Conservation (phyloP, 2,797 vertebrate genomes). For the Sebastes baramenuke region DNA sequence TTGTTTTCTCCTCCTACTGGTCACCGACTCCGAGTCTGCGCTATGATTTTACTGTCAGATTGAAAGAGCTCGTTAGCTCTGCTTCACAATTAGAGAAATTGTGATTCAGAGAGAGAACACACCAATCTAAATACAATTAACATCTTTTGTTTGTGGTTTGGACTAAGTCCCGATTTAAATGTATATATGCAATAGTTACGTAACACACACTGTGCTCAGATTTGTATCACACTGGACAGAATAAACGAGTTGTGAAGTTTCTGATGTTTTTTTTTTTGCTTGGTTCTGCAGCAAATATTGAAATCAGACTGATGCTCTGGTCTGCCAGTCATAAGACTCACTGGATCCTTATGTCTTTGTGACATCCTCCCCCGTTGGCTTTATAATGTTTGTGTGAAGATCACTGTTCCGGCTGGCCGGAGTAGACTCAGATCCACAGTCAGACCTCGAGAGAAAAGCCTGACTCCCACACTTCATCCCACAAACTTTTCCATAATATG, state of each 20-base stretch:
- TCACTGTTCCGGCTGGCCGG: constrained; percentile 24
- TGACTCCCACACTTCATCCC: constrained; percentile 52
- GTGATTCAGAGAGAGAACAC: background rate
- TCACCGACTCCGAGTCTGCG: background rate
- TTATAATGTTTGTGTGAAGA: constrained; percentile 43
- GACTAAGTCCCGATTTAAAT: background rate
- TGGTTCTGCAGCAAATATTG: constrained; percentile 3
- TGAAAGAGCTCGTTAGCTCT: background rate
- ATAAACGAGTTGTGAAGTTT: background rate
- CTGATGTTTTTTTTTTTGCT: background rate
- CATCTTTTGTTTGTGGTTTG: background rate
- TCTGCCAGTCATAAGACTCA: constrained; percentile 17
- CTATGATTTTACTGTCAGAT: background rate
- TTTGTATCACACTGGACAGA: background rate
- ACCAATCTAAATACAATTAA: background rate
- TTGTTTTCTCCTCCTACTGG: background rate
- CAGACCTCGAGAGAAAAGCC: constrained; percentile 50
- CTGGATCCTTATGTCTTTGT: constrained; percentile 13
- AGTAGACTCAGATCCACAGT: constrained; percentile 26
- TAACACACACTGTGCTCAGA: background rate
- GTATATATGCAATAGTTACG: background rate
- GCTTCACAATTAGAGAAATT: background rate
- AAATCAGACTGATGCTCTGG: background rate
- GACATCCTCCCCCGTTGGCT: constrained; percentile 27
- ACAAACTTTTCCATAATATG: constrained; percentile 67